Percentiles rank a stretch among this genome's conserved stretches.
Conservation (phyloP, 1,140 invertebrate genomes). For the Zeugodacus cucurbitae region DNA sequence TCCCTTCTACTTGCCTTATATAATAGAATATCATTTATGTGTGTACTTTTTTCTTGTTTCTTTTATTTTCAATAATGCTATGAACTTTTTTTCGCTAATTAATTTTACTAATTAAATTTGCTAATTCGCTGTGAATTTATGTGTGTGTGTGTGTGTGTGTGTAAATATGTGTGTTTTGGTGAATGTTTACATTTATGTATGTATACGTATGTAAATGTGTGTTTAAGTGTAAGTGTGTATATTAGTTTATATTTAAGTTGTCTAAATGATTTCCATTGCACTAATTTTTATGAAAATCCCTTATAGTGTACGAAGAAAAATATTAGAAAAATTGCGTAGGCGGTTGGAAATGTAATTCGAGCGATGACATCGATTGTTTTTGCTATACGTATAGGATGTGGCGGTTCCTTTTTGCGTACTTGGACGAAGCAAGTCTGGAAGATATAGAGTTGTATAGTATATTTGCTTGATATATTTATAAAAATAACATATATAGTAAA, state of each 20-base stretch:
- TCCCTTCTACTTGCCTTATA: neutral
- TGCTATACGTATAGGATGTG: slow-evolving; percentile 90
- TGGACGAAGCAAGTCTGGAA: slow-evolving; percentile 76
- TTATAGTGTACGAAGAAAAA: slow-evolving; percentile 95
- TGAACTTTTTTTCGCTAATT: slow-evolving; percentile 21
- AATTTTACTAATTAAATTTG: slow-evolving; percentile 38
- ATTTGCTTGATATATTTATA: too few relatives aligned
- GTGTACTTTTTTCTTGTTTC: neutral
- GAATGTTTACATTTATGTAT: slow-evolving; percentile 14
- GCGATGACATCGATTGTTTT: slow-evolving; percentile 96
- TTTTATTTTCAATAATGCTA: slow-evolving; percentile 45
- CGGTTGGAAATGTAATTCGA: slow-evolving; percentile 89
- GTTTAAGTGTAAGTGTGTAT: slow-evolving; percentile 26
- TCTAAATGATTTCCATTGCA: slow-evolving; percentile 22
- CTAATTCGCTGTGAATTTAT: slow-evolving; percentile 20
- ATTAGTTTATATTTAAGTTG: slow-evolving; percentile 41
- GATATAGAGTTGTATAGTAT: neutral
- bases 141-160: neutral
- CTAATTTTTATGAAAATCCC: slow-evolving; percentile 71
- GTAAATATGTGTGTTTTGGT: neutral
- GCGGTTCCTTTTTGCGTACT: slow-evolving; percentile 88
- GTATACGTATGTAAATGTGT: slow-evolving; percentile 38
- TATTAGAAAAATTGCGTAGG: slow-evolving; percentile 90
- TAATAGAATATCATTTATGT: slow-evolving; percentile 45
- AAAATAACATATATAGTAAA: too few relatives aligned